Evolutionary conservation across 2,797 vertebrate genomes (phyloP).

Genomic region (Neopelma chrysocephalum): DNA sequence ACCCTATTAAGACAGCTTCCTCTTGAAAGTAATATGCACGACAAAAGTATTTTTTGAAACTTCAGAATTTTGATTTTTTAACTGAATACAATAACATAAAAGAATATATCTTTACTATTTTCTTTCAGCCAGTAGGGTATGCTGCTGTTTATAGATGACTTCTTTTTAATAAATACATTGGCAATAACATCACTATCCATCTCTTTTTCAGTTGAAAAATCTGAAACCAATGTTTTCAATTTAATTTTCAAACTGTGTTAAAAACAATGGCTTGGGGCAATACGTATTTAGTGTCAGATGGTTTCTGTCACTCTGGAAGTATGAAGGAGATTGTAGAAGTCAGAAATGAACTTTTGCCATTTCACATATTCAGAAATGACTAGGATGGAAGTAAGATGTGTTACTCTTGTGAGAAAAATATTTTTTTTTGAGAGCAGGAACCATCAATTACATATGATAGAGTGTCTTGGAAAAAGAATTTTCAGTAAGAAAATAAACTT

Average conservation of each 20-base stretch:
- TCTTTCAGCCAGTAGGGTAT: background rate
- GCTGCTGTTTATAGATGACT: background rate
- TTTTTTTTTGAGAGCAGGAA: background rate
- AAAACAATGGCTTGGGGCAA: background rate
- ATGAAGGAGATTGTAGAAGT: background rate
- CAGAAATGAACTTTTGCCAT: background rate
- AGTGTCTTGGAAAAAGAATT: background rate
- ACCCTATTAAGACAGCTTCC: background rate
- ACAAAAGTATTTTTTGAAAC: background rate
- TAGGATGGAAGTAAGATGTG: background rate
- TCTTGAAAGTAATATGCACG: background rate
- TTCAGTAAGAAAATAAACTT: background rate
- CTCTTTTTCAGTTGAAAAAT: background rate
- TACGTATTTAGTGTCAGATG: background rate
- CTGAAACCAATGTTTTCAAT: background rate
- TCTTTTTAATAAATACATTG: background rate
- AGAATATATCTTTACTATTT: background rate
- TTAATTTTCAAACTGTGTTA: background rate
- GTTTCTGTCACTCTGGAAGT: background rate
- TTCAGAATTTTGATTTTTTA: background rate
- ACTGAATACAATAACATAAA: background rate
- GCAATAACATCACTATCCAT: background rate
- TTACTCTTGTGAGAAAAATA: background rate
- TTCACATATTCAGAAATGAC: background rate
- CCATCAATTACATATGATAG: too few species aligned